Conservation (phyloP, 2,113 vertebrate genomes). For the Anolis carolinensis region DNA sequence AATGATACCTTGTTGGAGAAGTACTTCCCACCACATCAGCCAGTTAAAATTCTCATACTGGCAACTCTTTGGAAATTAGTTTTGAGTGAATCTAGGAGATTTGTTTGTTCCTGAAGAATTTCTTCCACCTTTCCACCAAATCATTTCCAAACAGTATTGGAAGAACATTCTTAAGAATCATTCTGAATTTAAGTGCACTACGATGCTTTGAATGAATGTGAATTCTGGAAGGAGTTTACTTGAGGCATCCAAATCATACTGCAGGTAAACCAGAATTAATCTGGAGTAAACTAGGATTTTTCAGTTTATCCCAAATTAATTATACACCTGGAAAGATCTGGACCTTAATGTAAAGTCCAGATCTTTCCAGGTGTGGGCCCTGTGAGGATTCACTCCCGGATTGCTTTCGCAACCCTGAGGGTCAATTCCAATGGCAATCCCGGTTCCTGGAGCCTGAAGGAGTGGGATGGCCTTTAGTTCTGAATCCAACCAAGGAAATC, state of each 20-base stretch:
- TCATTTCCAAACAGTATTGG: background rate
- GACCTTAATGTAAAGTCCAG: too few species aligned
- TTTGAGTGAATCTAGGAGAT: background rate
- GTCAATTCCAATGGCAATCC: too few species aligned
- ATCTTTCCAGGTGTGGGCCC: too few species aligned
- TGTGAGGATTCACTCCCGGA: too few species aligned
- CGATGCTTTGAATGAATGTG: background rate
- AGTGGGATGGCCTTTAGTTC: too few species aligned
- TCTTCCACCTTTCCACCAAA: background rate
- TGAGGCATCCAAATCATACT: too few species aligned
- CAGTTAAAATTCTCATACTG: background rate
- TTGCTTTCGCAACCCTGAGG: too few species aligned
- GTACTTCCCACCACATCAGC: background rate
- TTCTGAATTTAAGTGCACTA: background rate
- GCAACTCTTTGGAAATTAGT: background rate
- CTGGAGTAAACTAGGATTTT: too few species aligned
- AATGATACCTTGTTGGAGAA: background rate
- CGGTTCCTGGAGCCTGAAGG: too few species aligned
- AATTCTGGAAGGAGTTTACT: background rate
- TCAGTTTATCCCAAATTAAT: too few species aligned
- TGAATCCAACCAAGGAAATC: background rate
- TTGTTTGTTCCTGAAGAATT: background rate
- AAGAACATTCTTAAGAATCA: background rate
- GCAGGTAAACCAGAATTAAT: too few species aligned
- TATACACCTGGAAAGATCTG: too few species aligned